These are phyloP conservation scores for Martes flavigula DNA, from an alignment of 2,797 vertebrate genomes.

Conservation along the genomic window DNA sequence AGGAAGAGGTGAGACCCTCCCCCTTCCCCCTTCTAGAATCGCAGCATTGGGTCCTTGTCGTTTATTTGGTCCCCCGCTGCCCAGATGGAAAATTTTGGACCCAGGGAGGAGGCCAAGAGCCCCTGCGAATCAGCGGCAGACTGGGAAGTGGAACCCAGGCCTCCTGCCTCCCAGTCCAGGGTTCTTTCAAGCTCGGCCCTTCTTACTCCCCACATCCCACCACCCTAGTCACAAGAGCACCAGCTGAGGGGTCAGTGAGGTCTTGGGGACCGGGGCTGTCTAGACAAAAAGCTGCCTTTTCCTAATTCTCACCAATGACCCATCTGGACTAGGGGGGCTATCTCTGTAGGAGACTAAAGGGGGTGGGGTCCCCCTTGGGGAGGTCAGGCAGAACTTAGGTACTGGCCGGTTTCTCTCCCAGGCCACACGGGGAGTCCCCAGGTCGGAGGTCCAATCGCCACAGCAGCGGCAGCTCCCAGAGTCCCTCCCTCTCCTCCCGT, in stretches of 20 bases:
- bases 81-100: neutral
- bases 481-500: conserved; percentile 92
- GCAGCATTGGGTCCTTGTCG: neutral
- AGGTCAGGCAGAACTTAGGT: neutral
- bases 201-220: neutral
- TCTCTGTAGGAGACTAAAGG: neutral
- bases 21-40: neutral
- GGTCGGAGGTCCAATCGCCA: conserved; percentile 90
- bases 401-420: conserved; percentile 75
- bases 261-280: neutral
- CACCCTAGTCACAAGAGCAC: neutral
- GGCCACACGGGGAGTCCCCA: conserved; percentile 92
- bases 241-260: neutral
- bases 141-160: neutral
- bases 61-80: neutral
- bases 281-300: neutral
- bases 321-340: too few relatives aligned
- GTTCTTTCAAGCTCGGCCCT: neutral
- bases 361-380: neutral
- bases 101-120: neutral
- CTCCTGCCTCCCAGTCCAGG: neutral
- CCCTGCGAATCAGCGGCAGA: neutral
- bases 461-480: conserved; percentile 95
- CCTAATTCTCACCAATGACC: neutral
- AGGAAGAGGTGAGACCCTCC: conserved; percentile 90